Percentiles rank a stretch among this genome's conserved stretches.
Conservation (phyloP, 2,888 invertebrate species). For the Schizotus pectinicornis region DNA sequence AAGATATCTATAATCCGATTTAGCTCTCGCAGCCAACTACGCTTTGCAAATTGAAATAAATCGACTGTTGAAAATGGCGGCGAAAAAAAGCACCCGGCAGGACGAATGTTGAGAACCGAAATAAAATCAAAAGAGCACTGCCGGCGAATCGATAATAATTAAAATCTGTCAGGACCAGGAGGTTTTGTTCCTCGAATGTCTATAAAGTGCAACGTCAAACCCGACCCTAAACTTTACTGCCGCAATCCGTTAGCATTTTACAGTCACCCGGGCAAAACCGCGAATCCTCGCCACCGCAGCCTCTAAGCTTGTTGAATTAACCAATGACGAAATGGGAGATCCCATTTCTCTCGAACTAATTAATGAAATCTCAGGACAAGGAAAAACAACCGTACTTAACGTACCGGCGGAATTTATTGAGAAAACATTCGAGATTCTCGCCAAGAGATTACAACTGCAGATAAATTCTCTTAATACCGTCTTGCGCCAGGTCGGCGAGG, state of each 20-base stretch:
- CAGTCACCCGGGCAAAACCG: background rate
- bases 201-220: background rate
- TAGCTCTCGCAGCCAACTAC: constrained; percentile 32
- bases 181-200: background rate
- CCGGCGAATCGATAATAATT: background rate
- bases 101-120: background rate
- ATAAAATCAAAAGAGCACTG: background rate
- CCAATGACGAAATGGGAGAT: too few relatives aligned
- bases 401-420: constrained; percentile 1
- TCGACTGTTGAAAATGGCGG: constrained; percentile 29
- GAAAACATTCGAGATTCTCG: background rate
- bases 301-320: too few relatives aligned
- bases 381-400: background rate
- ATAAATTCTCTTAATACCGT: constrained; percentile 2
- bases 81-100: background rate
- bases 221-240: background rate
- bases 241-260: background rate
- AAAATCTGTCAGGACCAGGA: background rate
- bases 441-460: constrained; percentile 2
- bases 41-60: constrained; percentile 37
- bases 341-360: background rate
- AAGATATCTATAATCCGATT: constrained; percentile 38
- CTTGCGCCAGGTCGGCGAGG: background rate
- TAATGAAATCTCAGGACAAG: background rate
- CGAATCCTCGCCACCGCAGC: too few relatives aligned